Evolutionary conservation across 2,888 invertebrate species (phyloP).

Genomic region (Platycheirus albimanus): DNA sequence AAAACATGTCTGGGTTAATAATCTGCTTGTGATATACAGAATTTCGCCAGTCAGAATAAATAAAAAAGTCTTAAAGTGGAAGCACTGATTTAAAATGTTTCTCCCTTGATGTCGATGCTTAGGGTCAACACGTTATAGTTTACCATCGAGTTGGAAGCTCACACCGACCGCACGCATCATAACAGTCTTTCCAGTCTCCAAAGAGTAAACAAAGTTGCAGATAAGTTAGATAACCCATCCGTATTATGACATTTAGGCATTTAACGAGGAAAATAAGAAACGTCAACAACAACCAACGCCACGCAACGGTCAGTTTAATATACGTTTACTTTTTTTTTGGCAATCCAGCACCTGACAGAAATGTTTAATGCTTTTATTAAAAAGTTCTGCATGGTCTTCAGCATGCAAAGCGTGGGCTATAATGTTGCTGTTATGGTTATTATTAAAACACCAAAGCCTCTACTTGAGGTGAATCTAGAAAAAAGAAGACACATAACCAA

Average conservation of each 20-base stretch:
- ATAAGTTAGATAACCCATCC: conserved; percentile 54
- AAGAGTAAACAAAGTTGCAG: background rate
- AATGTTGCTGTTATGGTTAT: conserved; percentile 55
- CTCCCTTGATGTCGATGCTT: no score
- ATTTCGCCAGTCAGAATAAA: no score
- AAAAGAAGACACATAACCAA: conserved; percentile 34
- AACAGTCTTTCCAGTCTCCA: no score
- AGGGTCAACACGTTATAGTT: no score
- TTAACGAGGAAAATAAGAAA: conserved; percentile 9
- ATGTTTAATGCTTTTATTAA: conserved; percentile 51
- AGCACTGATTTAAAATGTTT: no score
- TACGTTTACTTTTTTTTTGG: conserved; percentile 48
- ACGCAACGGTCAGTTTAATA: background rate
- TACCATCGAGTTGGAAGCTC: no score
- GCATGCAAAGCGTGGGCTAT: conserved; percentile 19
- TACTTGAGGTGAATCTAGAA: conserved; percentile 49
- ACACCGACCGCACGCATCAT: no score
- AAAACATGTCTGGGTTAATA: no score
- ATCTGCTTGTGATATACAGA: no score
- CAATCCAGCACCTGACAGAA: conserved; percentile 65
- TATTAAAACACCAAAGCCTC: conserved; percentile 3
- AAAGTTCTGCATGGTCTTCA: conserved; percentile 20
- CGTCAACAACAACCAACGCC: conserved; percentile 21
- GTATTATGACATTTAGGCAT: conserved; percentile 49
- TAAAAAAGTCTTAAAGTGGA: no score